Percentiles rank a stretch among this genome's conserved stretches.
Evolutionary conservation across 2,797 vertebrate species (phyloP).

Genomic region (Nannoperca obscura): DNA sequence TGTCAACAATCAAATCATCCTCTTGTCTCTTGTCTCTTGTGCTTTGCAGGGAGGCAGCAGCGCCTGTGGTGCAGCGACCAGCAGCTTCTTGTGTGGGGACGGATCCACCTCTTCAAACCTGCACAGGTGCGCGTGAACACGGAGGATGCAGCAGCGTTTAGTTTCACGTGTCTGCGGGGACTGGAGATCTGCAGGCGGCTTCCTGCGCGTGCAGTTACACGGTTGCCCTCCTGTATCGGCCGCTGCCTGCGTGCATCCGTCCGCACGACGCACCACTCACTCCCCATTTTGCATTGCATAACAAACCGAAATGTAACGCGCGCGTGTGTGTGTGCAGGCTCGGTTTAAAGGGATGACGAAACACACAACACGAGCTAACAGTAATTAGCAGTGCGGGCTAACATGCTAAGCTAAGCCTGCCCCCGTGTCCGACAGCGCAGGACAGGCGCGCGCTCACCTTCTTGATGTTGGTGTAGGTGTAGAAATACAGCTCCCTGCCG

Average conservation of each 20-base stretch:
- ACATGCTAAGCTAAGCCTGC: constrained; percentile 57
- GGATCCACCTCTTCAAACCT: not conserved
- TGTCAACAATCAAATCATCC: no score
- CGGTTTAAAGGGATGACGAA: constrained; percentile 4
- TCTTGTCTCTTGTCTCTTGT: no score
- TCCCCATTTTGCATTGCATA: constrained; percentile 11
- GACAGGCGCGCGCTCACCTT: constrained; percentile 83
- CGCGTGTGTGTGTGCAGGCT: no score
- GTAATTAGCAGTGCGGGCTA: constrained; percentile 42
- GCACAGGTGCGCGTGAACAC: not conserved
- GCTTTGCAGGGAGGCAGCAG: no score
- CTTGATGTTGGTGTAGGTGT: constrained; percentile 92
- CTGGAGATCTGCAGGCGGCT: constrained; percentile 11
- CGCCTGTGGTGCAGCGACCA: not conserved
- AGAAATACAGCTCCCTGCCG: constrained; percentile 93
- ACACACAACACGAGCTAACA: not conserved
- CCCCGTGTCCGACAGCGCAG: not conserved
- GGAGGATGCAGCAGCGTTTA: not conserved
- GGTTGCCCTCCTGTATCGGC: constrained; percentile 2
- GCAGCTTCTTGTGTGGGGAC: not conserved
- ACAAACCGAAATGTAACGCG: not conserved
- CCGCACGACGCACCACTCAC: constrained; percentile 36
- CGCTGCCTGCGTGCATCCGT: constrained; percentile 6
- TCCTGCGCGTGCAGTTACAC: constrained; percentile 29
- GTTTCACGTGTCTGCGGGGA: not conserved